Base-by-base conservation (phyloP, 2,113 vertebrate genomes). In the Haemorhous mexicanus region DNA sequence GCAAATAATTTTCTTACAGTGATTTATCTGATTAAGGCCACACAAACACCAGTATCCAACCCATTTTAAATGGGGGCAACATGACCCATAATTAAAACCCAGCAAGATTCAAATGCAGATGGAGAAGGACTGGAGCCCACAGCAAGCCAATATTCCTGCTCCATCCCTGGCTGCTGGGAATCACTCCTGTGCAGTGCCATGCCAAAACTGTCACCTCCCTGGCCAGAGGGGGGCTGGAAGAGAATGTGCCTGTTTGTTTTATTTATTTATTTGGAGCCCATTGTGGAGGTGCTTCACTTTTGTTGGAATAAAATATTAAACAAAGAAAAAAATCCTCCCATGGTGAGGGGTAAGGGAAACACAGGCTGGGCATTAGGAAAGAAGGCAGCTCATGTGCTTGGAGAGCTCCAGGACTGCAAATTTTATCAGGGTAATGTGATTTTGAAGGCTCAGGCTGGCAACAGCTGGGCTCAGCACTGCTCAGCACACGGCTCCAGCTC, bases 151-250 rank as follows among this genome's bases (percentile, higher is more conserved):
- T 35, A 43, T 47, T 69, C 35, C 55, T 79, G 43, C 59, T 66
- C 85, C 39, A 8, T 37, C 5, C 0, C 10, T 46, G 44, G 7
- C 55, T 89, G n/a, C 68, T 55, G 41, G 72, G 62, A 85, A 50
- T 44, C 13, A 1, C 20, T 64, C 30, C 58, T 0, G 0, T 58
- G 43, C 37, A 56, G 9, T 24, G 44, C 24, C 28, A 8, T 24
- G 27, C 32, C 17, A 39, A 52, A 75, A 21, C 16, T 74, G n/a
- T 22, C 33, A 28, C n/a, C 16, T 67, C 53, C 28, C 39, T 0
- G 2, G 62, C 39, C 87, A 89, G 53, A 61, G 11, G 13, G 44
- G 10, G 28, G 28, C 53, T 67, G 77, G 61, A 44, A 59, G 13
- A 46, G 13, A n/a, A 82, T 26, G 13, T 13, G 28, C 13, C 46